A percentile compares a stretch with the other conserved stretches of the same genome.
Evolutionary conservation across 2,888 invertebrate genomes (phyloP).

Genomic region (Graphium colonna): DNA sequence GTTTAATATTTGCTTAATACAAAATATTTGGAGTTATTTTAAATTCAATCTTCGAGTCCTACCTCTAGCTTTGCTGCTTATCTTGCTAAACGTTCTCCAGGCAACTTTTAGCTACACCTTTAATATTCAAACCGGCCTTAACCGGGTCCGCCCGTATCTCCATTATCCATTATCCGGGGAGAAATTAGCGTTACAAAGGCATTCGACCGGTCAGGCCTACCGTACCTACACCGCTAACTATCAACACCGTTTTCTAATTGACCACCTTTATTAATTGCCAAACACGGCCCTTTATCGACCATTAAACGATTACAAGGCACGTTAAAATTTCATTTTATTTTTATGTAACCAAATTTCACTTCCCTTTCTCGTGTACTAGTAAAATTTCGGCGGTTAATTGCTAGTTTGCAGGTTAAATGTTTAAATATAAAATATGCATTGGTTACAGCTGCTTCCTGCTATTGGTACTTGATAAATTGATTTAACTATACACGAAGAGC

Average conservation of each 20-base stretch:
- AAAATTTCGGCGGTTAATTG: constrained; percentile 6
- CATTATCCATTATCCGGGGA: constrained; percentile 18
- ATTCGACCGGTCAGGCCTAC: constrained; percentile 1
- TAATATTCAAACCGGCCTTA: neutral
- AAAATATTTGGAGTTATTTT: no score
- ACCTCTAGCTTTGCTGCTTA: no score
- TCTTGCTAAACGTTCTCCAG: neutral
- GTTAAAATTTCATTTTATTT: constrained; percentile 13
- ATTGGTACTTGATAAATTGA: no score
- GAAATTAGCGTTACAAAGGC: constrained; percentile 18
- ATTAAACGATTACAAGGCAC: constrained; percentile 13
- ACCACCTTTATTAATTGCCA: constrained; percentile 12
- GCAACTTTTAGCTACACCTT: neutral
- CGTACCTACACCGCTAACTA: neutral
- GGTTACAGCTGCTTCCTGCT: no score
- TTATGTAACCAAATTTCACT: constrained; percentile 13
- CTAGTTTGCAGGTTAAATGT: no score
- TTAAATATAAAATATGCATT: no score
- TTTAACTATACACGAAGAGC: no score
- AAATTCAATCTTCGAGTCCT: no score
- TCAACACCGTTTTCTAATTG: constrained; percentile 15
- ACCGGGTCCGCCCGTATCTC: neutral
- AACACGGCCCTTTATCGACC: constrained; percentile 10
- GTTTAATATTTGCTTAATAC: no score
- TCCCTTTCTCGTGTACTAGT: neutral